Evolutionary conservation across 2,113 vertebrate genomes (phyloP).

Genomic region (Paramisgurnus dabryanus): DNA sequence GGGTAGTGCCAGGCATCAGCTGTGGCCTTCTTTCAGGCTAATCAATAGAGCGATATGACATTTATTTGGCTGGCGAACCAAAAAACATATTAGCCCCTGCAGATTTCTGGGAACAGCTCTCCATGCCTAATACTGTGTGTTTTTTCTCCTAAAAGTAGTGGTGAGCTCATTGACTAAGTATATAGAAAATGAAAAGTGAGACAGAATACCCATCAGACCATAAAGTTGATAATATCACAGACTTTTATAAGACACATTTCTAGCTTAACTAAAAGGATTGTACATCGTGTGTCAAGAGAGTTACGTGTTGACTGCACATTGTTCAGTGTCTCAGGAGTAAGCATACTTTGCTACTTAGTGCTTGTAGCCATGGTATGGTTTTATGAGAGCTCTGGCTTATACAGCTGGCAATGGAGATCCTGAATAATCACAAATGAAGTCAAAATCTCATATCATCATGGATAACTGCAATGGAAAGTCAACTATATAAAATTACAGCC

Average conservation of each 20-base stretch:
- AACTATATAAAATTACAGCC: conserved; percentile 15
- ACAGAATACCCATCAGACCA: conserved; percentile 14
- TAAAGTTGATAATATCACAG: conserved; percentile 11
- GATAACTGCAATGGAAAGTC: conserved; percentile 17
- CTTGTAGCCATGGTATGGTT: neutral
- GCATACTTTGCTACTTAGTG: conserved; percentile 1
- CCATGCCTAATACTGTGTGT: neutral
- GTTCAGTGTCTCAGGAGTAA: conserved; percentile 10
- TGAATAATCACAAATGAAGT: conserved; percentile 12
- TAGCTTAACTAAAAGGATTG: neutral
- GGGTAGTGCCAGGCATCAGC: conserved; percentile 39
- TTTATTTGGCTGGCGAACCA: conserved; percentile 23
- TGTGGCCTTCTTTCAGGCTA: conserved; percentile 26
- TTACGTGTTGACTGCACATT: conserved; percentile 7
- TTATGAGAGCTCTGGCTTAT: neutral
- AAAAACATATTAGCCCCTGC: conserved; percentile 32
- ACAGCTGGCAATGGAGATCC: conserved; percentile 23
- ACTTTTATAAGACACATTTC: conserved; percentile 3
- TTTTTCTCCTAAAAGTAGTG: conserved; percentile 30
- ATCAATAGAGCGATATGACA: conserved; percentile 37
- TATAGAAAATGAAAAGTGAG: conserved; percentile 11
- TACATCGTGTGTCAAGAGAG: neutral
- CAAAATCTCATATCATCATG: conserved; percentile 12
- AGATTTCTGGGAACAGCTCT: conserved; percentile 39
- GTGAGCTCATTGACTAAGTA: conserved; percentile 38